Conservation (phyloP, 2,888 invertebrate genomes). For the Brachypterus glaber region DNA sequence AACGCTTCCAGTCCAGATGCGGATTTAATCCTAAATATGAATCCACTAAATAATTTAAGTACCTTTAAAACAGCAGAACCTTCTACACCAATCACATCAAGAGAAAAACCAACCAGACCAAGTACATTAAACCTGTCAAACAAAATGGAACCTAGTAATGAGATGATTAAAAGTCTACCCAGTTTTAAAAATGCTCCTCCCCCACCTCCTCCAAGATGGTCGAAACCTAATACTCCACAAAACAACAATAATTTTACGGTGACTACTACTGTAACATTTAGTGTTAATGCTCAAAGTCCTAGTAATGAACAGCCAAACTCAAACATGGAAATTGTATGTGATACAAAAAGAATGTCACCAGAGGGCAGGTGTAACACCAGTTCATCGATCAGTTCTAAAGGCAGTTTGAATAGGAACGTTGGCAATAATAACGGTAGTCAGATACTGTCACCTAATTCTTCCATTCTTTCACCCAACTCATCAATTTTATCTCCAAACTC, state of each 20-base stretch:
- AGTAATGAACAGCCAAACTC: slow-evolving; percentile 19
- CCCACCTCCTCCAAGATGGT: slow-evolving; percentile 77
- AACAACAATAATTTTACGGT: slow-evolving; percentile 76
- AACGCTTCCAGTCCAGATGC: slow-evolving; percentile 45
- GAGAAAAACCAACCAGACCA: slow-evolving; percentile 60
- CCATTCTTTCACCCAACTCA: slow-evolving; percentile 40
- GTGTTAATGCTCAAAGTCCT: slow-evolving; percentile 53
- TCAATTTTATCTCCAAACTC: slow-evolving; percentile 42
- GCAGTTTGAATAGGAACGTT: slow-evolving; percentile 52
- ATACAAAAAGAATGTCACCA: slow-evolving; percentile 61
- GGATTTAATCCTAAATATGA: slow-evolving; percentile 67
- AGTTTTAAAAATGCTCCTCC: slow-evolving; percentile 51
- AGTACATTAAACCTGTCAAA: slow-evolving; percentile 69
- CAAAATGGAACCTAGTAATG: slow-evolving; percentile 36
- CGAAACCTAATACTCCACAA: slow-evolving; percentile 57
- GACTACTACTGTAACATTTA: slow-evolving; percentile 79
- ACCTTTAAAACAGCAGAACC: slow-evolving; percentile 59
- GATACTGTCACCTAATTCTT: slow-evolving; percentile 32
- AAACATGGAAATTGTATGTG: slow-evolving; percentile 32
- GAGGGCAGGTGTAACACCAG: slow-evolving; percentile 56
- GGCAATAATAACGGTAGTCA: slow-evolving; percentile 23
- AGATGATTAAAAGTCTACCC: slow-evolving; percentile 23
- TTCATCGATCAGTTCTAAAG: slow-evolving; percentile 58
- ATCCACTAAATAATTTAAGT: slow-evolving; percentile 63
- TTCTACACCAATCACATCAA: slow-evolving; percentile 42